Conservation (phyloP, 2,888 invertebrate genomes). For the Caenorhabditis drosophilae region DNA sequence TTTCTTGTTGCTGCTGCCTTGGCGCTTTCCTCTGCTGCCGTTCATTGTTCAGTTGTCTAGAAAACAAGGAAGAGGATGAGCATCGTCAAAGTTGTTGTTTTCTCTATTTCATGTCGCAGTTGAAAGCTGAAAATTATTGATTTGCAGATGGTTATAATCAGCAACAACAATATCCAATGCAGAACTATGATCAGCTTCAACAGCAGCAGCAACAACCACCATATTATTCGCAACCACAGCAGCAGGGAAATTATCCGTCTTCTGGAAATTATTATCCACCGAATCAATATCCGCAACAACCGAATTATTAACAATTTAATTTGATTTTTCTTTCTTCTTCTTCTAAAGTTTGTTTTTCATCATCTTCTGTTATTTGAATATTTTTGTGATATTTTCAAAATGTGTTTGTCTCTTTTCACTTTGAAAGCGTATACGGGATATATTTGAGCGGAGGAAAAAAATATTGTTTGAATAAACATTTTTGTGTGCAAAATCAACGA, state of each 20-base stretch:
- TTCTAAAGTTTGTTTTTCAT: background rate
- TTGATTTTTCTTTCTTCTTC: background rate
- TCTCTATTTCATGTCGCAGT: no score
- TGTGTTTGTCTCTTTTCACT: no score
- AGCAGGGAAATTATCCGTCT: constrained; percentile 13
- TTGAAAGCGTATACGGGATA: no score
- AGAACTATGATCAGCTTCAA: constrained; percentile 20
- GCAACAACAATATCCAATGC: constrained; percentile 37
- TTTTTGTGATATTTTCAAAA: constrained; percentile 9
- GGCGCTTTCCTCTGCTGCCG: constrained; percentile 59
- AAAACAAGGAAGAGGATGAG: constrained; percentile 33
- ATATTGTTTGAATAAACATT: no score
- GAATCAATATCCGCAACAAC: constrained; percentile 20
- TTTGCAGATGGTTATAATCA: constrained; percentile 22
- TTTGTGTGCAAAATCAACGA: background rate
- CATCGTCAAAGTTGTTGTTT: no score
- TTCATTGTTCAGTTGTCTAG: constrained; percentile 54
- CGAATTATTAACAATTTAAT: constrained; percentile 15
- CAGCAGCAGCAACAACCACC: constrained; percentile 4
- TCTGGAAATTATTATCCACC: constrained; percentile 30
- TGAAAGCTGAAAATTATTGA: no score
- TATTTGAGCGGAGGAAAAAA: no score
- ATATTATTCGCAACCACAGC: constrained; percentile 15
- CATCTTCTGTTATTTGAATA: constrained; percentile 5
- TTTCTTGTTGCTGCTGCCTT: constrained; percentile 60